phyloP scores from a whole-genome alignment of 1,140 invertebrate genomes.

The Heliconius hermathena region DNA sequence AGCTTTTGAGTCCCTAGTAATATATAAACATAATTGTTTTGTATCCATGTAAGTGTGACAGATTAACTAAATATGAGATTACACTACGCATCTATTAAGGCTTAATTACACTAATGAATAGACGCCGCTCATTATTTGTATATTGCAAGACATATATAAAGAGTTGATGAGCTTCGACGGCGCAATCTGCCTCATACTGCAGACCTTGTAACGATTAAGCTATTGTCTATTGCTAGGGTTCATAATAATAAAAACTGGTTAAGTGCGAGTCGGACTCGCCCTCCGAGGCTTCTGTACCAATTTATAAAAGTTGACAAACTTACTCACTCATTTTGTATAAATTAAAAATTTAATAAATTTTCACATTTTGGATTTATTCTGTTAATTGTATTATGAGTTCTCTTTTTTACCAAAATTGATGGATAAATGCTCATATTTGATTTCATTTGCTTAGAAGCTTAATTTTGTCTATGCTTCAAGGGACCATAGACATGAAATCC shows the following conservation, averaged over 20 bases:
- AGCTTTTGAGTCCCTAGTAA: background rate
- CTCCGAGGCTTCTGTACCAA: too few relatives aligned
- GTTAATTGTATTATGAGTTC: too few relatives aligned
- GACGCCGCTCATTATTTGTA: conserved; percentile 47
- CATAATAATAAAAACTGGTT: conserved; percentile 26
- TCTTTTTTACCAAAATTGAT: too few relatives aligned
- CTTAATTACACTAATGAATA: conserved; percentile 61
- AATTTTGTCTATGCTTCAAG: too few relatives aligned
- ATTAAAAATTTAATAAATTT: too few relatives aligned
- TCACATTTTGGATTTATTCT: too few relatives aligned
- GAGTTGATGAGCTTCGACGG: conserved; percentile 42
- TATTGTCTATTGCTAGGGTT: conserved; percentile 39
- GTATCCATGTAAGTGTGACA: background rate
- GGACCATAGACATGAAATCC: too few relatives aligned
- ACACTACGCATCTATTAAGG: conserved; percentile 43
- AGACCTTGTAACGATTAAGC: conserved; percentile 51
- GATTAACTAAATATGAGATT: conserved; percentile 26
- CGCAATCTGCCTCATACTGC: conserved; percentile 42
- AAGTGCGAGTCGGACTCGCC: too few relatives aligned
- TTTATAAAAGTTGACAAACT: too few relatives aligned
- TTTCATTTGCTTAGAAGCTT: too few relatives aligned
- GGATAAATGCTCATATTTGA: too few relatives aligned
- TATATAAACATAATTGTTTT: background rate
- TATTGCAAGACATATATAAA: conserved; percentile 44
- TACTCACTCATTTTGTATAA: too few relatives aligned